Base-by-base conservation (phyloP, 2,888 invertebrate genomes). In the Parelbella ahira region DNA sequence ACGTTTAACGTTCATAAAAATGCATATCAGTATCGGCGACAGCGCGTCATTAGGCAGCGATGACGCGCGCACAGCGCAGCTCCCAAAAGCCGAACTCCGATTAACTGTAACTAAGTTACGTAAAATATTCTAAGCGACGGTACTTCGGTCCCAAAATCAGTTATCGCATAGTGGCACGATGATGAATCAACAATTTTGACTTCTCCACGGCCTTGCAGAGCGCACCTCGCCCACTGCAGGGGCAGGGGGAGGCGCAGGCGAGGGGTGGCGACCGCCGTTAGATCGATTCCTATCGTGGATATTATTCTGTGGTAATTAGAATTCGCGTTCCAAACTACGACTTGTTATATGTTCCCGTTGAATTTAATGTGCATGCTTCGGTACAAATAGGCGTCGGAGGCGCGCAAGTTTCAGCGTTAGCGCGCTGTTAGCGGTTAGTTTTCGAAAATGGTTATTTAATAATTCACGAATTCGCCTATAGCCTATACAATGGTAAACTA, bases 261-360 rank as follows among this genome's bases (percentile, higher is more conserved):
- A 51, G 58, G 58, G 54, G 47, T 54, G 58, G 53, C 58, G 55
- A 67, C 63, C 63, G 61, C 59, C 61, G 79, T 77, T 79, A 84
- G 84, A 83, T 84, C 83, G 86, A 86, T 84, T 74, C 77, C 62
- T 81, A 81, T 69, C 71, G 64, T 66, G 66, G 71, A 70, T 78
- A 79, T 78, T 77, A 80, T 82, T 82, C 80, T 68, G 74, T 68
- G 72, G 72, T 83, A 84, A 86, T 84, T 86, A 86, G 83, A 82
- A 78, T 74, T 65, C 70, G 69, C 73, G 70, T 63, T 38, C 47
- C 48, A 27, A 53, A 51, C 47, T 63, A 65, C 50, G 33, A 34
- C 34, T 42, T 34, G 53, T 56, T 52, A 50, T 52, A 44, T 43
- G 33, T 30, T 41, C 4, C 39, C 42, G 38, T 33, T 8, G 39